Evolutionary conservation across 2,113 vertebrate genomes (phyloP).

Genomic region (Raphicerus campestris): DNA sequence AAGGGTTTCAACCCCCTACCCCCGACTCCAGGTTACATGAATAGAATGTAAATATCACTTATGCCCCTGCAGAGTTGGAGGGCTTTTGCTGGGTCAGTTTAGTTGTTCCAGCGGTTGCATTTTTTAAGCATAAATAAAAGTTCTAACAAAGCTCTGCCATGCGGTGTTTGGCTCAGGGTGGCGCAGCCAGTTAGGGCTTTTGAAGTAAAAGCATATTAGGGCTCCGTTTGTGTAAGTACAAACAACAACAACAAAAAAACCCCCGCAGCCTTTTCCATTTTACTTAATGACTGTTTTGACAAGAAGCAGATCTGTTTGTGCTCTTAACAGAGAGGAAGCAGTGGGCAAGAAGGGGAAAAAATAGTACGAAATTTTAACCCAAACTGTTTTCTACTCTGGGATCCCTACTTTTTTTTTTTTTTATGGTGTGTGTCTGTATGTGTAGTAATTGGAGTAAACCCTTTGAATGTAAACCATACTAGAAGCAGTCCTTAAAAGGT

Average conservation of each 20-base stretch:
- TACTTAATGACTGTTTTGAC: constrained; percentile 56
- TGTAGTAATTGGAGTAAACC: constrained; percentile 13
- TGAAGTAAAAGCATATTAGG: constrained; percentile 48
- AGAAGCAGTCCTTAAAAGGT: neutral
- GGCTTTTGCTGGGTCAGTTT: neutral
- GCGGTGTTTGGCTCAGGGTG: neutral
- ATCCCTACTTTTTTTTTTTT: neutral
- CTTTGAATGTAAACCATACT: neutral
- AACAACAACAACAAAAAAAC: neutral
- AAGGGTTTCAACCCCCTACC: constrained; percentile 45
- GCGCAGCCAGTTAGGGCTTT: neutral
- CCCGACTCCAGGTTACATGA: constrained; percentile 47
- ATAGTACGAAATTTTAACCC: constrained; percentile 36
- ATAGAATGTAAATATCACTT: constrained; percentile 63
- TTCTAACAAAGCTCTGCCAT: neutral
- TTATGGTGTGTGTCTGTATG: neutral
- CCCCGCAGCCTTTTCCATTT: constrained; percentile 50
- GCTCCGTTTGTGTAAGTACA: constrained; percentile 8
- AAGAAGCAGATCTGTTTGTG: constrained; percentile 60
- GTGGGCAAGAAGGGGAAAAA: constrained; percentile 35
- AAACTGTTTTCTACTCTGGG: constrained; percentile 52
- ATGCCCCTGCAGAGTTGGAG: neutral
- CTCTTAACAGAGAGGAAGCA: constrained; percentile 56
- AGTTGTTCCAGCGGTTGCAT: constrained; percentile 26
- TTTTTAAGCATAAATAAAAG: constrained; percentile 33